These are phyloP conservation scores for Eretmocerus hayati DNA, from an alignment of 2,888 invertebrate genomes.

Conservation along the genomic window DNA sequence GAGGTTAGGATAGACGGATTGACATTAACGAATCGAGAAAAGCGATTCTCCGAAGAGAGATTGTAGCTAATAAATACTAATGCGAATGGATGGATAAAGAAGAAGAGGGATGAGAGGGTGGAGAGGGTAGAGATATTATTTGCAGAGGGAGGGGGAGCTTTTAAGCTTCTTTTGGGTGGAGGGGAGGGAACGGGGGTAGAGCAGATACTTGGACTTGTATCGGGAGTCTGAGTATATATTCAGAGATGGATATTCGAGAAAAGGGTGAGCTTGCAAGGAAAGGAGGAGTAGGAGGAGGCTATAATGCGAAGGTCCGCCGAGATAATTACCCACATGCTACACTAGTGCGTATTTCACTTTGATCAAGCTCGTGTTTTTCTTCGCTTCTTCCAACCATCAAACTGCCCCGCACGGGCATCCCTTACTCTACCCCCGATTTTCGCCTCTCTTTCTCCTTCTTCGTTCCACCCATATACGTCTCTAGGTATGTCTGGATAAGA, in stretches of 20 bases:
- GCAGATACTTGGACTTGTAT: too few relatives aligned
- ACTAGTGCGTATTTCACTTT: conserved; percentile 45
- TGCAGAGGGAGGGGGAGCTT: neutral
- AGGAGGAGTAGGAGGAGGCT: conserved; percentile 4
- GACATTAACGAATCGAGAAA: conserved; percentile 15
- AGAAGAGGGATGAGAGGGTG: too few relatives aligned
- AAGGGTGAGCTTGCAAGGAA: neutral
- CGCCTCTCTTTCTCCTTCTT: too few relatives aligned
- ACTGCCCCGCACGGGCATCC: too few relatives aligned
- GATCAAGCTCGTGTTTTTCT: conserved; percentile 47
- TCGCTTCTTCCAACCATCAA: conserved; percentile 32
- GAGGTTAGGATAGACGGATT: conserved; percentile 13
- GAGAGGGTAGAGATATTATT: too few relatives aligned
- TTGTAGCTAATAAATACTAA: conserved; percentile 18
- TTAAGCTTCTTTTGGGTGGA: too few relatives aligned
- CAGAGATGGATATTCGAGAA: neutral
- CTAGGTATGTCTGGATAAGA: too few relatives aligned
- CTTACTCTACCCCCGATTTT: too few relatives aligned
- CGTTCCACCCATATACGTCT: too few relatives aligned
- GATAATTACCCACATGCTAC: conserved; percentile 47
- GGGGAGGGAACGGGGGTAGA: too few relatives aligned
- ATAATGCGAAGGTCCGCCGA: conserved; percentile 42
- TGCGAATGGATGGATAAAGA: conserved; percentile 16
- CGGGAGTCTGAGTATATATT: neutral
- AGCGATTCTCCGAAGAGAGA: conserved; percentile 5